These are phyloP conservation scores for Rhagium mordax DNA, from an alignment of 2,888 invertebrate species.

Conservation along the genomic window DNA sequence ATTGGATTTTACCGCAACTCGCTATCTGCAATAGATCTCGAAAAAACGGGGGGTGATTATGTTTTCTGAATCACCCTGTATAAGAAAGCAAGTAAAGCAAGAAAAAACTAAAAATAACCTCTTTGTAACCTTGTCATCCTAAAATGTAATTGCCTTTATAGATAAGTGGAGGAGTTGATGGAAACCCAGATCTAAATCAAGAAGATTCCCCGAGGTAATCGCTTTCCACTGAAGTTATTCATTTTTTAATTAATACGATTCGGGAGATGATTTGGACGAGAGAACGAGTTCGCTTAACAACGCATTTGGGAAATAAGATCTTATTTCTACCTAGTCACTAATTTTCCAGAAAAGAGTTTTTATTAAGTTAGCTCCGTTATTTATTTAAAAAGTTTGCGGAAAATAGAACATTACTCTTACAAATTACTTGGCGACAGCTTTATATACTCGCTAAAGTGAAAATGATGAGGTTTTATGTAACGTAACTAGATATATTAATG, in stretches of 20 bases:
- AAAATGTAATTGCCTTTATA: background rate
- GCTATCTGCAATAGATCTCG: no score
- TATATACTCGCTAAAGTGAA: background rate
- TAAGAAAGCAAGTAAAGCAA: no score
- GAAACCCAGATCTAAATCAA: constrained; percentile 21
- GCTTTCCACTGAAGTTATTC: constrained; percentile 18
- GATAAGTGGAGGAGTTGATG: background rate
- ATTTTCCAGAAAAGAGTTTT: constrained; percentile 23
- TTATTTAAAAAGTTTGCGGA: constrained; percentile 26
- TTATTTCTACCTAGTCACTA: constrained; percentile 25
- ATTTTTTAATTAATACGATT: constrained; percentile 31
- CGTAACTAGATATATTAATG: background rate
- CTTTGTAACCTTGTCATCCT: background rate
- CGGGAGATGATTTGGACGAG: constrained; percentile 16
- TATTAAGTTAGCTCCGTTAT: constrained; percentile 13
- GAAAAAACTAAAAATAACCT: no score
- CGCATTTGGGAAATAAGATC: constrained; percentile 28
- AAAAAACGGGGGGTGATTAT: no score
- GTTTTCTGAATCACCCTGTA: no score
- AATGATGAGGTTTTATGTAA: background rate
- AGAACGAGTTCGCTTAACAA: constrained; percentile 28
- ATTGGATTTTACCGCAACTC: no score
- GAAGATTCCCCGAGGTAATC: constrained; percentile 24
- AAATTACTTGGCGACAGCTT: constrained; percentile 18
- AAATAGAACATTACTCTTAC: constrained; percentile 11